A percentile compares a stretch with the other conserved stretches of the same genome.
phyloP scores from a whole-genome alignment of 2,888 invertebrate species.

The Deilephila porcellus region DNA sequence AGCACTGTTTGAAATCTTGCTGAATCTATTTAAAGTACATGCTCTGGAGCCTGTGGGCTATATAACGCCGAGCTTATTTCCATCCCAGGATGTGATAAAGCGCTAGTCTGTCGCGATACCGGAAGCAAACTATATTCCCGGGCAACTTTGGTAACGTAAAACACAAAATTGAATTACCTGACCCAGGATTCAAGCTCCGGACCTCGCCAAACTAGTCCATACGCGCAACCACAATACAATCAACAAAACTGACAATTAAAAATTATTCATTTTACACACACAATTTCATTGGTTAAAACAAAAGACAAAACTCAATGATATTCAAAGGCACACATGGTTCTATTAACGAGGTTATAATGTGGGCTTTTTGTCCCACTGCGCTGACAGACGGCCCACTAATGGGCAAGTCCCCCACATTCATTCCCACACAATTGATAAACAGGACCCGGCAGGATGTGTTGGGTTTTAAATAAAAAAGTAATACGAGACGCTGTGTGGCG shows the following conservation, averaged over 20 bases:
- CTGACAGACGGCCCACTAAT: conserved; percentile 55
- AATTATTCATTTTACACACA: not conserved
- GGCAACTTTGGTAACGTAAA: too few species aligned
- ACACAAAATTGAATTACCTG: too few species aligned
- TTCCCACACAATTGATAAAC: conserved; percentile 54
- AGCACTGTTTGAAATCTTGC: too few species aligned
- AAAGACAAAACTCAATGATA: not conserved
- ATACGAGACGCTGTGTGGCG: conserved; percentile 10
- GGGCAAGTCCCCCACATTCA: conserved; percentile 39
- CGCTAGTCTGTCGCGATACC: too few species aligned
- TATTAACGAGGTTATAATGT: conserved; percentile 36
- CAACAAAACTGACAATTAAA: not conserved
- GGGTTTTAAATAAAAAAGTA: conserved; percentile 31
- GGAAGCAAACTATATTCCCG: too few species aligned
- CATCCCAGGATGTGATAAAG: too few species aligned
- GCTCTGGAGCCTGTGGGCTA: too few species aligned
- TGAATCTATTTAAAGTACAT: too few species aligned
- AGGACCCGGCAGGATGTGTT: conserved; percentile 33
- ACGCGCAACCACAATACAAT: too few species aligned
- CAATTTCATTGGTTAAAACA: not conserved
- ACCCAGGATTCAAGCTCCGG: too few species aligned
- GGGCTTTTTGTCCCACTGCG: conserved; percentile 38
- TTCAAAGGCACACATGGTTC: conserved; percentile 15
- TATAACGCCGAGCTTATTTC: too few species aligned
- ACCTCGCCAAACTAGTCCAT: too few species aligned